Conservation (phyloP, 2,113 vertebrate species). For the Delphinus delphis region DNA sequence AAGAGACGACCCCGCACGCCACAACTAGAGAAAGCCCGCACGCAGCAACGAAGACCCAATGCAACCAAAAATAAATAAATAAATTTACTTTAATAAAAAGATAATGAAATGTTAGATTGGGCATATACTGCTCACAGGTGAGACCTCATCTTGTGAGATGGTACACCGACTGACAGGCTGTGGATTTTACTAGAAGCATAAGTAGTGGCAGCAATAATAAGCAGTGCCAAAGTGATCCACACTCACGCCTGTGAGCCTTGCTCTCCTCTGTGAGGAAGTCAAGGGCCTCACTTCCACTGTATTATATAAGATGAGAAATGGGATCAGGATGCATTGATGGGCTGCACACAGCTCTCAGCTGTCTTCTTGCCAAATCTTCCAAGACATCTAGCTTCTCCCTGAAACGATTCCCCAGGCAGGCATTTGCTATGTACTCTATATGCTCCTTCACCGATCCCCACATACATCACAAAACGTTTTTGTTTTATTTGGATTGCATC, state of each 20-base stretch:
- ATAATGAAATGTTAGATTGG: neutral
- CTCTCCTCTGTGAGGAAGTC: neutral
- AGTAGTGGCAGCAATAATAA: neutral
- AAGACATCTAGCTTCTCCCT: conserved; percentile 4
- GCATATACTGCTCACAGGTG: neutral
- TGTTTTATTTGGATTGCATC: conserved; percentile 55
- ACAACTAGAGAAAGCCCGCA: too few relatives aligned
- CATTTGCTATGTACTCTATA: neutral
- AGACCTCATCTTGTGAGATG: neutral
- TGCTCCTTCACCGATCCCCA: neutral
- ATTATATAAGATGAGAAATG: neutral
- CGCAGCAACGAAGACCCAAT: too few relatives aligned
- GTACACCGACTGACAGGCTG: neutral
- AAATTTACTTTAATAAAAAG: neutral
- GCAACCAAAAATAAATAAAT: too few relatives aligned
- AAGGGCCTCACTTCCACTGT: neutral
- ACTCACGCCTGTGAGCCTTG: neutral
- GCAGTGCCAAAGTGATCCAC: neutral
- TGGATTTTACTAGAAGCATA: conserved; percentile 27
- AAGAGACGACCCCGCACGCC: too few relatives aligned
- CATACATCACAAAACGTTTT: conserved; percentile 27
- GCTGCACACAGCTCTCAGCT: neutral
- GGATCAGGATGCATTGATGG: neutral
- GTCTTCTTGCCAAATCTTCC: neutral
- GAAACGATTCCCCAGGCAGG: neutral